Base-by-base conservation (phyloP, 1,140 invertebrate species). In the Rhagoletis zephyria region DNA sequence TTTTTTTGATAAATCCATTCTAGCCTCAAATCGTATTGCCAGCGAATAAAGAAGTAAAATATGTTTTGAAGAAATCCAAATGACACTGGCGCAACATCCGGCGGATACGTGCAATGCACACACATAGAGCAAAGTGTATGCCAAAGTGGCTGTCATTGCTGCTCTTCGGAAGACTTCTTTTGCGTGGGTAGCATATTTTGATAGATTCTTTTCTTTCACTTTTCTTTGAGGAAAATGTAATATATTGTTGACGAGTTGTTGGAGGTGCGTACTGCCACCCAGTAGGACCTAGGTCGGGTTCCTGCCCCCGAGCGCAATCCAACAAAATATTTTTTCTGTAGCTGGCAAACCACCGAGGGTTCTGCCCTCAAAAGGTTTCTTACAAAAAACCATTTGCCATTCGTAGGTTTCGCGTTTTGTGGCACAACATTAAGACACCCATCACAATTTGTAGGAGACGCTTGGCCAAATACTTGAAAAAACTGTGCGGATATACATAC, bases 1-100 rank as follows among this genome's bases (percentile, higher is more conserved):
- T 1, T 30, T 30, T 30, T 74, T 74, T 16, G 12, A 81, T 14
- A 81, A 51, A 81, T 56, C 14, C 56, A 16, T 81, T 81, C 3
- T 56, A 56, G 74, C 74, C 74, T 4, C 16, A 81, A 59, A 81
- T n/a, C n/a, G n/a, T n/a, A n/a, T n/a, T n/a, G n/a, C n/a, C n/a
- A 56, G 42, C 12, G 12, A 19, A 59, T 81, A 63, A 63, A 4
- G 12, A 63, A 63, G 61, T n/a, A 14, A 4, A 63, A 14, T 63
- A 4, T n/a, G 9, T 63, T 63, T 63, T 63, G n/a, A 63, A 63
- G 56, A 81, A 81, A 51, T 30, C 14, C 40, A 40, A 74, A 16
- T 74, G 67, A 16, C 67, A 74, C 40, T 74, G 67, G 45, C 67
- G 67, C 45, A n/a, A 74, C 42, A 74, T 74, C 67, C 67, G 67